Evolutionary conservation across 2,888 invertebrate genomes (phyloP), one percentile per base, ranked within the genome.

Genomic region (Nemoura dubitans): DNA sequence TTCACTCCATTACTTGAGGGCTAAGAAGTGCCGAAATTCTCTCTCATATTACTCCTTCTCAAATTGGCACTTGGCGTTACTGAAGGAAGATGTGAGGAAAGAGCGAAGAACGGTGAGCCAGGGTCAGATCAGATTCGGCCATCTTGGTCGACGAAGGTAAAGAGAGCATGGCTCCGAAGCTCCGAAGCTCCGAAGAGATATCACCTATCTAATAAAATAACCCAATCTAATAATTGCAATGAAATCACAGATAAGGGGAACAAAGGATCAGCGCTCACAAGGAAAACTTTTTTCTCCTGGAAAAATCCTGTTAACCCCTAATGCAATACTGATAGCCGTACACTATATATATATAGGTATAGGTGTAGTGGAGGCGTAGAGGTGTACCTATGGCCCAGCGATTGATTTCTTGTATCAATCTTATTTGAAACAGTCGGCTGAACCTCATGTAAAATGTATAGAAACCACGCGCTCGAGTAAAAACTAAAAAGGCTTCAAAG

Each of bases 11-110:
- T 81, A 81, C 59, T 3, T 81, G 28, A 29, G n/a, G n/a, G 30
- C 81, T 81, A 25, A 26, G 36, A 83, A 83, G 83, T 83, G 27
- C 78, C 30, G 43, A 83, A 83, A 83, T 30, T 83, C 2, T 6
- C 42, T 42, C 27, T 26, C 36, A 82, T 82, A 83, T 26, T 42
- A 83, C 36, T 83, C 27, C 81, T 30, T 30, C 83, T 42, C 27
- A 78, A 78, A 42, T 83, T 83, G 83, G 43, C 25, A 78, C 78
- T 78, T 78, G 78, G 10, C 10, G 78, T 5, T 21, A 7, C 28
- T 78, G 78, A 28, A 0, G 28, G 27, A 78, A 21, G 78, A 78
- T 27, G 78, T 36, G 36, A n/a, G n/a, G 21, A 76, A 76, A 76
- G 21, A 76, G 76, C 25, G 21, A 76, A 76, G 76, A 76, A 76